These are phyloP conservation scores for Melanerpes aurifrons DNA, from an alignment of 2,113 vertebrate genomes.

Conservation along the genomic window DNA sequence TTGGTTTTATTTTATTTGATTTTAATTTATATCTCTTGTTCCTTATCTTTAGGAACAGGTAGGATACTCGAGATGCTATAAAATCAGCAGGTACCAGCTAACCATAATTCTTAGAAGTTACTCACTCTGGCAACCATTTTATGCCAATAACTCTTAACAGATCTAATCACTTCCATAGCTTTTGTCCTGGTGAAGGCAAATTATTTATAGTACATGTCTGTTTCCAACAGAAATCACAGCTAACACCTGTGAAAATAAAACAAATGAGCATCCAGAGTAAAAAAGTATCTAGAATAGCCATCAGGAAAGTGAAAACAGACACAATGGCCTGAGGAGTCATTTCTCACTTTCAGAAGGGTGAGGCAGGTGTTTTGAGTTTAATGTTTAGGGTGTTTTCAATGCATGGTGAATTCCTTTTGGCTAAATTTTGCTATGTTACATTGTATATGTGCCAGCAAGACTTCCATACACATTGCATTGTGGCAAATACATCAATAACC, in stretches of 20 bases:
- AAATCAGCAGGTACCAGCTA: background rate
- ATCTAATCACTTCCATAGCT: background rate
- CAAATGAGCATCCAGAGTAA: background rate
- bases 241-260: background rate
- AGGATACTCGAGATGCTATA: background rate
- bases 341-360: background rate
- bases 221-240: background rate
- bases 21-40: background rate
- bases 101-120: background rate
- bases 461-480: background rate
- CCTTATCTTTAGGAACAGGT: background rate
- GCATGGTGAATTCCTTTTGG: background rate
- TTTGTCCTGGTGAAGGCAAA: background rate
- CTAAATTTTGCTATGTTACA: background rate
- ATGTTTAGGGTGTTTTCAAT: background rate
- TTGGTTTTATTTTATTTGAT: background rate
- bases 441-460: background rate
- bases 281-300: background rate
- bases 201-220: background rate
- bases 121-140: background rate
- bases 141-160: background rate
- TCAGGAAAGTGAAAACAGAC: background rate
- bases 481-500: background rate
- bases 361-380: background rate
- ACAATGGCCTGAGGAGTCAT: background rate